Percentiles rank a stretch among this genome's conserved stretches.
Evolutionary conservation across 2,113 vertebrate species (phyloP).

Genomic region (Esox niger): DNA sequence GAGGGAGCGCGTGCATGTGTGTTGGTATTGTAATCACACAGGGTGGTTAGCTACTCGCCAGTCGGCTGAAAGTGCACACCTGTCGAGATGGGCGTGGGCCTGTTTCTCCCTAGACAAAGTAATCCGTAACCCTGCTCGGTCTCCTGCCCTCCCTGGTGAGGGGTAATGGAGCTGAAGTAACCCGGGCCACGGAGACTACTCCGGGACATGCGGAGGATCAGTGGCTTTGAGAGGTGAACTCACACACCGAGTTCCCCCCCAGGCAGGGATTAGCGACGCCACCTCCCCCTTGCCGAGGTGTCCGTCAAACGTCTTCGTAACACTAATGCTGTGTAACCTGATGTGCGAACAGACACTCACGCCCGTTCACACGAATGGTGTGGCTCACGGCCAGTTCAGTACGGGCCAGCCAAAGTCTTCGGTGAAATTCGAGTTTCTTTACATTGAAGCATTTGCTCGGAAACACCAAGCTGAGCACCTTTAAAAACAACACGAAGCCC

Average conservation of each 20-base stretch:
- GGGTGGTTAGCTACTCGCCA: slow-evolving; percentile 15
- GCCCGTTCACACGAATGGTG: background rate
- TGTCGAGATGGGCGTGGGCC: slow-evolving; percentile 23
- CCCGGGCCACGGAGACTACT: slow-evolving; percentile 40
- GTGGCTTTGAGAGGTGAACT: too few relatives aligned
- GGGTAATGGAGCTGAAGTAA: slow-evolving; percentile 59
- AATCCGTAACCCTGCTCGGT: slow-evolving; percentile 23
- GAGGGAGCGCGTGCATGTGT: background rate
- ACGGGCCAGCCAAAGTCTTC: too few relatives aligned
- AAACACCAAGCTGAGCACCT: background rate
- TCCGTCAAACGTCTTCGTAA: background rate
- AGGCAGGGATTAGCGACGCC: background rate
- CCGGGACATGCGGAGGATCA: slow-evolving; percentile 20
- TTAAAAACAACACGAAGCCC: background rate
- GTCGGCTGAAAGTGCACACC: slow-evolving; percentile 35
- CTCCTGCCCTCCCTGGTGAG: slow-evolving; percentile 29
- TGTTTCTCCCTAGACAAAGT: slow-evolving; percentile 14
- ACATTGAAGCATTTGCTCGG: too few relatives aligned
- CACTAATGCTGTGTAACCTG: background rate
- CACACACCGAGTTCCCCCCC: slow-evolving; percentile 32
- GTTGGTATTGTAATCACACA: background rate
- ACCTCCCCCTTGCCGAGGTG: background rate
- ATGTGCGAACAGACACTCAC: background rate
- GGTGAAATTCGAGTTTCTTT: too few relatives aligned
- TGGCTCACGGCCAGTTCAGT: too few relatives aligned